Base-by-base conservation (phyloP, 53 echinoderm and acorn worm species). In the Stichopus horrens region DNA sequence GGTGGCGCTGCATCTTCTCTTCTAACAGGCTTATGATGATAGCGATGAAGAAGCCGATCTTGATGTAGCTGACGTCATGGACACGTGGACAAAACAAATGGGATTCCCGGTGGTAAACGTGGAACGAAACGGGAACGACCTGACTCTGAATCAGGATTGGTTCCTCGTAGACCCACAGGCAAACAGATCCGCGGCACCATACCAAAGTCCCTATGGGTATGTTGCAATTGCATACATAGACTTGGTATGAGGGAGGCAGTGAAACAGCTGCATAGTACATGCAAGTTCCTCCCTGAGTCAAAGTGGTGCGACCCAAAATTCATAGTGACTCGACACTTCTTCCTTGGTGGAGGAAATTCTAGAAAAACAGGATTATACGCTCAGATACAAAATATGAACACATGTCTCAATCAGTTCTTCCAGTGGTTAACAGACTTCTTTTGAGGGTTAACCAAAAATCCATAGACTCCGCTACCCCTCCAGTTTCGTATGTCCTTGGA, bases 1-100 rank as follows among this genome's bases (percentile, higher is more conserved):
- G 20, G 16, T 74, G n/a, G 23, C 20, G 37, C 37, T 37, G 37
- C 37, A 37, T 11, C 21, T 11, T 76, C 10, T 23, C 52, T 76
- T 54, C 52, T 83, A 53, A 53, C 93, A 87, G 88, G 93, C 73
- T 7, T 78, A 78, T 55, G 37, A 90, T 58, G 79, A 83, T 16
- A 80, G n/a, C 37, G 63, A 5, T 53, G 53, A 8, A 19, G 55
- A 23, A 4, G 8, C 0, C 9, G 57, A 77, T 57, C 56, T 93
- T 55, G 57, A 93, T 73, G 86, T 95, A 8, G 90, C 88, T 22
- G 74, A 86, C 6, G 74, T 95, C 65, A 95, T 95, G 95, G 92
- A 95, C 76, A 93, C 95, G 19, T 95, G 95, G 95, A 95, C 95
- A 55, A 71, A 88, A 11, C 95, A 95, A 75, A 95, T 95, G 95